These are phyloP conservation scores for Julus scanicus DNA, from an alignment of 2,888 invertebrate species.

Conservation along the genomic window DNA sequence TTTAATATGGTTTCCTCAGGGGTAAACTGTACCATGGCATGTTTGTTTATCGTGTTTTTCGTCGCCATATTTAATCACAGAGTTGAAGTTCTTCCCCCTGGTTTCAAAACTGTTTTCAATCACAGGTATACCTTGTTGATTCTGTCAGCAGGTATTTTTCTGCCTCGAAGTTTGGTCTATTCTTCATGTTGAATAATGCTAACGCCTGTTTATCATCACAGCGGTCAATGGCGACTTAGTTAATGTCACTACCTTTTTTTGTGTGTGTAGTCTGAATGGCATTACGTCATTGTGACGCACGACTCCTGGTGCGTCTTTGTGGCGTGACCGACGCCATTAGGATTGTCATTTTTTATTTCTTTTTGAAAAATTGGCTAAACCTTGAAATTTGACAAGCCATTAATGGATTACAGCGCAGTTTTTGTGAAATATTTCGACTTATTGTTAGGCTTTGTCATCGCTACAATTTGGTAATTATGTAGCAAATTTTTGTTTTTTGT, in stretches of 20 bases:
- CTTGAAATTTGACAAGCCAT: background rate
- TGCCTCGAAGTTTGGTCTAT: background rate
- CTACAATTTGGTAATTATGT: background rate
- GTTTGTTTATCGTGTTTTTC: background rate
- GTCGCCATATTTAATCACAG: background rate
- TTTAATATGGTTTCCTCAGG: background rate
- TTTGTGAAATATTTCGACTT: background rate
- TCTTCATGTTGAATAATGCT: background rate
- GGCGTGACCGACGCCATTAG: background rate
- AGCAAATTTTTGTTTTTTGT: background rate
- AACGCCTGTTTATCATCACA: background rate
- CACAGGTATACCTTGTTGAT: background rate
- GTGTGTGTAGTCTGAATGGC: background rate
- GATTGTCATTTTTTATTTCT: background rate
- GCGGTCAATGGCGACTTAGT: background rate
- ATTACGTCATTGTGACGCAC: background rate
- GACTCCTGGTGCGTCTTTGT: background rate
- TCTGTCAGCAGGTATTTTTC: background rate
- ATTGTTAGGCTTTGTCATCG: background rate
- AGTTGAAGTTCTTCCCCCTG: background rate
- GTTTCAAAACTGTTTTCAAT: background rate
- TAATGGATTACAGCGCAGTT: background rate
- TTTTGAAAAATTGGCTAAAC: background rate
- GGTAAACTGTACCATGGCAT: background rate
- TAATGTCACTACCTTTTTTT: background rate